Evolutionary conservation across 2,888 invertebrate species (phyloP), one percentile per base, ranked within the genome.

Genomic region (Phyto melanocephala): DNA sequence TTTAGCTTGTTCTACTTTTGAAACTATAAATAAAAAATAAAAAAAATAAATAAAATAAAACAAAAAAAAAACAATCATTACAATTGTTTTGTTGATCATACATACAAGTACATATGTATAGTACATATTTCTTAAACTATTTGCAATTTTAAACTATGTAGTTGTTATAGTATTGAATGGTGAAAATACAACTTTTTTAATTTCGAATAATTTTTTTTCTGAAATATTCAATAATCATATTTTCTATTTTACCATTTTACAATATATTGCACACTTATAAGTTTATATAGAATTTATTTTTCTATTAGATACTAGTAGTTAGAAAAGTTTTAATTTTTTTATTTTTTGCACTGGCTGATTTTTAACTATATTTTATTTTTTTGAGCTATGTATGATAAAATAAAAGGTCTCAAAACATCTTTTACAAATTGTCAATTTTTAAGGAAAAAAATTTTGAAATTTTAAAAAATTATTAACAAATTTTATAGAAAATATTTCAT

Each of bases 1-100:
- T 2, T 65, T 56, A 13, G 52, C 72, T 60, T 74, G 72, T 54
- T 22, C 72, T 74, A 62, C 35, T 72, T 52, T 24, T 67, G 60
- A 74, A 80, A 80, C 58, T 17, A 67, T 40, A 65, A n/a, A 1
- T n/a, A 22, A 37, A 35, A 24, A 47, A 45, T 17, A 40, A 42
- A 15, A 24, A n/a, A 35, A 35, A 50, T 47, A n/a, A 40, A 20
- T 50, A 1, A 45, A 72, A 67, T 1, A 20, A 8, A 24, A 58
- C 0, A 28, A 45, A 37, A 24, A 17, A 45, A 42, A n/a, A 52
- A 42, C 3, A 42, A 40, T 72, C 47, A 33, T 63, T 15, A 42
- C 2, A 45, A n/a, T n/a, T n/a, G n/a, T n/a, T n/a, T n/a, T n/a
- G n/a, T n/a, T n/a, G n/a, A n/a, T n/a, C n/a, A n/a, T n/a, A n/a